A percentile compares a stretch with the other conserved stretches of the same genome.
phyloP scores from a whole-genome alignment of 2,888 invertebrate genomes.

The Tetranychus piercei region DNA sequence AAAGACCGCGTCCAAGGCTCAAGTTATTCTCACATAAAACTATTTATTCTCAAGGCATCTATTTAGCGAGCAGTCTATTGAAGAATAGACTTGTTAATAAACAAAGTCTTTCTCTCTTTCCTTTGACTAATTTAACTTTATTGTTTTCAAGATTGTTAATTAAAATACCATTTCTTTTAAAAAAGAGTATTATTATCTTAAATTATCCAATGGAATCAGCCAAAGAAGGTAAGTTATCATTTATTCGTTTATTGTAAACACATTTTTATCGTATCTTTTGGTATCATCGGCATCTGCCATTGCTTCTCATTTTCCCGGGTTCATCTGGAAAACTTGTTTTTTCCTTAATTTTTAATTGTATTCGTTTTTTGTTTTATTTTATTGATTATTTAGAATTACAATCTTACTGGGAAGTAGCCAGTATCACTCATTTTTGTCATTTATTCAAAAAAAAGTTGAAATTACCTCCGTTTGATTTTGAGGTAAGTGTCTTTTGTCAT shows the following conservation, averaged over 20 bases:
- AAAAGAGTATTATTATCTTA: background rate
- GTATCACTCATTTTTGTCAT: slow-evolving; percentile 9
- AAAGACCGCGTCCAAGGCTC: too few relatives aligned
- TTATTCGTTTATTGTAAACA: background rate
- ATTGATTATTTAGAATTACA: background rate
- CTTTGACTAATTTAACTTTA: background rate
- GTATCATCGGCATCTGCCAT: background rate
- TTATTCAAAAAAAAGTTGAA: slow-evolving; percentile 5
- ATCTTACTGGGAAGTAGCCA: slow-evolving; percentile 13
- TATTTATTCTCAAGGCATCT: too few relatives aligned
- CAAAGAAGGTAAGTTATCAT: background rate
- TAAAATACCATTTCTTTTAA: background rate
- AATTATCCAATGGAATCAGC: background rate
- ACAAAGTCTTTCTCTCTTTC: background rate
- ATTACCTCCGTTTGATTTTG: slow-evolving; percentile 9
- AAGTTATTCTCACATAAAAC: too few relatives aligned
- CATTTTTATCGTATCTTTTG: background rate
- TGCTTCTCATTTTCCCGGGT: background rate
- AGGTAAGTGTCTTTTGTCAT: background rate
- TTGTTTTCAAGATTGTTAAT: background rate
- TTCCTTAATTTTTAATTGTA: background rate
- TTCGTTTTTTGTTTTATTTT: background rate
- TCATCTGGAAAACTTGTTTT: background rate
- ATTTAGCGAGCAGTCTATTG: too few relatives aligned
- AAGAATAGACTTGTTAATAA: too few relatives aligned